A percentile compares a stretch with the other conserved stretches of the same genome.
phyloP scores from a whole-genome alignment of 2,888 invertebrate genomes.

The Pseudococcus jackbeardsleyi region DNA sequence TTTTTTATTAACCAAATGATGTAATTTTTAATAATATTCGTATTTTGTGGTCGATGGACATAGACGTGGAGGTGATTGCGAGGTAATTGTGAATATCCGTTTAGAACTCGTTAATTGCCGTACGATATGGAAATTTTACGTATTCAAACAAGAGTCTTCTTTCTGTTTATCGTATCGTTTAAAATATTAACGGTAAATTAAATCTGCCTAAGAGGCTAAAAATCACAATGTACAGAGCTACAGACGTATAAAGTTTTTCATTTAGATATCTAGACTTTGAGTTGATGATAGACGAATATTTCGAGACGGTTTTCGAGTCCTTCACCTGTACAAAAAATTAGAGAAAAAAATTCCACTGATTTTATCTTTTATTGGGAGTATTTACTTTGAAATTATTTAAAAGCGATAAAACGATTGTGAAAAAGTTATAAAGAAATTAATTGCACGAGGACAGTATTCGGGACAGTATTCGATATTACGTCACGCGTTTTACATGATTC shows the following conservation, averaged over 20 bases:
- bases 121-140: slow-evolving; percentile 2
- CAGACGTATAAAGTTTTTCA: too few relatives aligned
- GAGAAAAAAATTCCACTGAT: background rate
- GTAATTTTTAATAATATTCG: slow-evolving; percentile 5
- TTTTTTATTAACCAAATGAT: background rate
- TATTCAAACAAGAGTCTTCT: background rate
- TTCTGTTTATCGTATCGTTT: slow-evolving; percentile 3
- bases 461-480: background rate
- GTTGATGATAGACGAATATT: background rate
- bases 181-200: background rate
- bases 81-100: background rate
- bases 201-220: background rate
- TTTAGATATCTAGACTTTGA: background rate
- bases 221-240: slow-evolving; percentile 23
- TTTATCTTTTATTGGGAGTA: background rate
- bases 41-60: background rate
- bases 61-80: too few relatives aligned
- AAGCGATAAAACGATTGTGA: background rate
- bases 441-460: background rate
- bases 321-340: background rate
- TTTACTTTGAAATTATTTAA: slow-evolving; percentile 16
- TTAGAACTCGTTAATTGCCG: background rate
- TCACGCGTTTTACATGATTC: slow-evolving; percentile 1
- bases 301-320: background rate
- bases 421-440: background rate